Percentiles rank a stretch among this genome's conserved stretches.
phyloP scores from a whole-genome alignment of 2,888 invertebrate species.

The Archips crataeganus region DNA sequence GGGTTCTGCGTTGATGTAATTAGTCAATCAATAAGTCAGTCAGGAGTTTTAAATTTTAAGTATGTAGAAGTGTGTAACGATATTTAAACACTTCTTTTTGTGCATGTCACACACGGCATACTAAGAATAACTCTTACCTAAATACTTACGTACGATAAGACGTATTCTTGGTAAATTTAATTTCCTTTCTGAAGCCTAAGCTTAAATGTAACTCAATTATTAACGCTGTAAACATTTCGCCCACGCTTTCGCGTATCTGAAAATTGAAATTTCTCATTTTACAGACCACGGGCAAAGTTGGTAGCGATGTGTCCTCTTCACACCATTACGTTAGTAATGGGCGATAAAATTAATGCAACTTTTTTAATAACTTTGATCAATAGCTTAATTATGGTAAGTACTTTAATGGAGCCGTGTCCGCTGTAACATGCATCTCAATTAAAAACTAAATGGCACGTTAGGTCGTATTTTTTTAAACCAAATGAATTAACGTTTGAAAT shows the following conservation, averaged over 20 bases:
- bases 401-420: not conserved
- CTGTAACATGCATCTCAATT: not conserved
- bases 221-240: not conserved
- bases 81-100: too few species aligned
- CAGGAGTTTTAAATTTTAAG: too few species aligned
- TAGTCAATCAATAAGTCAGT: too few species aligned
- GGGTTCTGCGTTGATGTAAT: too few species aligned
- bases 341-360: slow-evolving; percentile 40
- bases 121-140: too few species aligned
- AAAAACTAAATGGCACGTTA: not conserved
- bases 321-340: slow-evolving; percentile 34
- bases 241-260: not conserved
- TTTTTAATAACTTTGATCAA: slow-evolving; percentile 41
- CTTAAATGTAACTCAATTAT: not conserved
- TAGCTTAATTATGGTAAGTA: slow-evolving; percentile 29
- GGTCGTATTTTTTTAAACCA: not conserved
- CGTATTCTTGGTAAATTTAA: too few species aligned
- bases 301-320: slow-evolving; percentile 27
- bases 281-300: slow-evolving; percentile 31
- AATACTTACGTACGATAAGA: too few species aligned
- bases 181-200: too few species aligned
- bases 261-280: slow-evolving; percentile 20
- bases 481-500: not conserved
- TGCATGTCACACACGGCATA: too few species aligned
- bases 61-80: too few species aligned